Evolutionary conservation across 2,888 invertebrate genomes (phyloP).

Genomic region (Abscondita cerata): DNA sequence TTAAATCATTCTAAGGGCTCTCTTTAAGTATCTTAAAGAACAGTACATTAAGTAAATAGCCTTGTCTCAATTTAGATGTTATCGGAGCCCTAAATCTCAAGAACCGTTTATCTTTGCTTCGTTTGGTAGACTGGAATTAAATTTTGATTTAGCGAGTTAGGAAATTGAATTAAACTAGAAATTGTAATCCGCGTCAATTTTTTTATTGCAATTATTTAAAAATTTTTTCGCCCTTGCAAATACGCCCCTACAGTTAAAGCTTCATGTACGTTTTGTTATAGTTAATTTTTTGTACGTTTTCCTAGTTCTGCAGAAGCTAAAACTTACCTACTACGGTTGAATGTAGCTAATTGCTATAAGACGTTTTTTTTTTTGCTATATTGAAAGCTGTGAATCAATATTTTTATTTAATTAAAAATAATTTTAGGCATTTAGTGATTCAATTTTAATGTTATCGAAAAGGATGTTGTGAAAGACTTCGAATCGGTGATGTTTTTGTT

Average conservation of each 20-base stretch:
- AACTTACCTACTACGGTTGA: too few relatives aligned
- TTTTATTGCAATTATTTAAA: neutral
- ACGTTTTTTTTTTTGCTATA: too few relatives aligned
- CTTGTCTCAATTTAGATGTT: slow-evolving; percentile 28
- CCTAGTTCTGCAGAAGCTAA: too few relatives aligned
- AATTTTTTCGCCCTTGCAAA: neutral
- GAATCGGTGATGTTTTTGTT: too few relatives aligned
- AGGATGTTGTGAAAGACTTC: too few relatives aligned
- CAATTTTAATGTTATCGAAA: too few relatives aligned
- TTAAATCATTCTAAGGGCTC: too few relatives aligned
- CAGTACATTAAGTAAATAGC: slow-evolving; percentile 19
- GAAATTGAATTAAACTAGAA: slow-evolving; percentile 26
- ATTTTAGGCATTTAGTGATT: too few relatives aligned
- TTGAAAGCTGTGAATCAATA: too few relatives aligned
- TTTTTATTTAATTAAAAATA: too few relatives aligned
- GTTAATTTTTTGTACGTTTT: slow-evolving; percentile 33
- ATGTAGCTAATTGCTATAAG: too few relatives aligned
- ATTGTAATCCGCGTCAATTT: slow-evolving; percentile 1
- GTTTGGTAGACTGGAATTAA: slow-evolving; percentile 27
- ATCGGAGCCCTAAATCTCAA: slow-evolving; percentile 24
- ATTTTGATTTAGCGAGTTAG: slow-evolving; percentile 27
- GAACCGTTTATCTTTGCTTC: slow-evolving; percentile 27
- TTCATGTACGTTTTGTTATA: slow-evolving; percentile 34
- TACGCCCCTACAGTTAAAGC: slow-evolving; percentile 41
- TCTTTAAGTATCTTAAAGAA: slow-evolving; percentile 8